phyloP scores from a whole-genome alignment of 2,113 vertebrate species.

The Limnothrissa miodon region DNA sequence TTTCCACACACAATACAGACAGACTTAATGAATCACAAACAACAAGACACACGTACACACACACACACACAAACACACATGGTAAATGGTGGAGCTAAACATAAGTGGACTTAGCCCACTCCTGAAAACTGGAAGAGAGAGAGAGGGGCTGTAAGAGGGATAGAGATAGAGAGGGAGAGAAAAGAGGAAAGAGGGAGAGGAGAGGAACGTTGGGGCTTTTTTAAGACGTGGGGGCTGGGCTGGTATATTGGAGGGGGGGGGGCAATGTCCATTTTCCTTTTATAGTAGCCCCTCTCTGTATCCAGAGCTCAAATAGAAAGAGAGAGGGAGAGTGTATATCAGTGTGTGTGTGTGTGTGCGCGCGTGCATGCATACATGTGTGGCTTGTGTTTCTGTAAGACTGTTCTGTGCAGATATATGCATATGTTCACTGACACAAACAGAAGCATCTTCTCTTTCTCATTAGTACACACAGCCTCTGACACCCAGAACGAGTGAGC shows the following conservation, averaged over 20 bases:
- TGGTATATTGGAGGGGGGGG: constrained; percentile 14
- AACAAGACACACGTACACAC: not conserved
- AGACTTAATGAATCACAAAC: not conserved
- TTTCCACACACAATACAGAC: not conserved
- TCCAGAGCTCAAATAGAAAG: not conserved
- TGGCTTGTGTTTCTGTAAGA: not conserved
- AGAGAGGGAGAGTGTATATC: constrained; percentile 40
- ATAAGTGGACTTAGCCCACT: not conserved
- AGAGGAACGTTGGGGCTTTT: not conserved
- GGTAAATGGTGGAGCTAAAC: not conserved
- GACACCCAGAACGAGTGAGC: no score
- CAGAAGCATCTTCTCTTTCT: not conserved
- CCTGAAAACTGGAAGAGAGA: not conserved
- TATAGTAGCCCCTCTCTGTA: constrained; percentile 19
- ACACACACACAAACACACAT: not conserved
- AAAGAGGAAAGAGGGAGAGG: not conserved
- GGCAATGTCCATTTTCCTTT: constrained; percentile 14
- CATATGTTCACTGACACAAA: not conserved
- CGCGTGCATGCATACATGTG: not conserved
- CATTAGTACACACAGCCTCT: not conserved
- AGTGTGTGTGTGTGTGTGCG: not conserved
- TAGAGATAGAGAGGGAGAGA: not conserved
- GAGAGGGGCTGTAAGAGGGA: no score
- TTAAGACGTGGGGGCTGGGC: not conserved
- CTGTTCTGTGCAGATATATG: not conserved